These are phyloP conservation scores for Eupithecia vulgata DNA, from an alignment of 2,888 invertebrate species.

Conservation along the genomic window DNA sequence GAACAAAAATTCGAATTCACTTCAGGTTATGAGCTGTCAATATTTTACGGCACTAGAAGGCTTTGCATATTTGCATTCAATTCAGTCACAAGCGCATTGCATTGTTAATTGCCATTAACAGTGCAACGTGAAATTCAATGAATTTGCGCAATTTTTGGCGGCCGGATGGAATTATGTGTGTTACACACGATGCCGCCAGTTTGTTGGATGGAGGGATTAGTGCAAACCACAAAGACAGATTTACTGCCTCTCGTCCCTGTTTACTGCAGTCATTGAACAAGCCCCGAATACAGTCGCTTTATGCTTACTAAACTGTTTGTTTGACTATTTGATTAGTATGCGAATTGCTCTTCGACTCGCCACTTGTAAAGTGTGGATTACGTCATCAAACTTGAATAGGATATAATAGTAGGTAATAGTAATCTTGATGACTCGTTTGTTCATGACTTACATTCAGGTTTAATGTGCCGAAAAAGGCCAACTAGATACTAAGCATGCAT, in stretches of 20 bases:
- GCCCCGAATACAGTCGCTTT: slow-evolving; percentile 35
- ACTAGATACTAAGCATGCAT: slow-evolving; percentile 17
- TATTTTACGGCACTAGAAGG: not conserved
- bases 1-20: not conserved
- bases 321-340: slow-evolving; percentile 50
- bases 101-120: slow-evolving; percentile 20
- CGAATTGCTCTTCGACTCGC: slow-evolving; percentile 53
- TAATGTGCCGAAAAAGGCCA: slow-evolving; percentile 33
- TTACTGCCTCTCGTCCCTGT: too few species aligned
- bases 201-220: slow-evolving; percentile 15
- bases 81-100: slow-evolving; percentile 7
- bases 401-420: too few species aligned
- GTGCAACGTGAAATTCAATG: slow-evolving; percentile 26
- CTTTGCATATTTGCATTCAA: slow-evolving; percentile 24
- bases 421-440: slow-evolving; percentile 32
- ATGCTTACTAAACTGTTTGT: slow-evolving; percentile 52
- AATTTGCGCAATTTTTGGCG: slow-evolving; percentile 25
- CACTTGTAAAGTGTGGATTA: slow-evolving; percentile 47
- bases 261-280: slow-evolving; percentile 23
- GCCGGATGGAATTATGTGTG: not conserved
- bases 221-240: not conserved
- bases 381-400: slow-evolving; percentile 48
- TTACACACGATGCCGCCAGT: not conserved
- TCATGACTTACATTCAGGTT: slow-evolving; percentile 36
- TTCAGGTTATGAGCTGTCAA: not conserved